phyloP scores from a whole-genome alignment of 2,888 invertebrate species.

The Rhagonycha lutea region DNA sequence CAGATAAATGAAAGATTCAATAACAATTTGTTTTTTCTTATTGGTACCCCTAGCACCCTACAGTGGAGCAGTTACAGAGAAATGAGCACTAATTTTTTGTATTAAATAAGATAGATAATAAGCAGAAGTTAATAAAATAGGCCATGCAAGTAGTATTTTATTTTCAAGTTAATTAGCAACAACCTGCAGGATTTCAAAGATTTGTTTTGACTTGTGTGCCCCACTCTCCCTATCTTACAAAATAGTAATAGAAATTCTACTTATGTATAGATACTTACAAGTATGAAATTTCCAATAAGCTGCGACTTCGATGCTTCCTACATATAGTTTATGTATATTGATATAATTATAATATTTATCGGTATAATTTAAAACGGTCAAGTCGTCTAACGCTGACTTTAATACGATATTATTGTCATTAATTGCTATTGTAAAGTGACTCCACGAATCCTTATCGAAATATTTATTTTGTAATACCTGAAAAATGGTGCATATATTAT shows the following conservation, averaged over 20 bases:
- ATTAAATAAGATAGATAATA: too few relatives aligned
- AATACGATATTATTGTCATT: background rate
- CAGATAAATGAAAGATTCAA: too few relatives aligned
- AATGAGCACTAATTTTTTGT: too few relatives aligned
- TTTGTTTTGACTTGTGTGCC: too few relatives aligned
- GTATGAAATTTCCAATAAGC: slow-evolving; percentile 37
- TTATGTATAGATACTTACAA: slow-evolving; percentile 34
- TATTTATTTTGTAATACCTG: background rate
- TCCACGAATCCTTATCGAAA: background rate
- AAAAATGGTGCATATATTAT: background rate
- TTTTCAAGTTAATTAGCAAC: too few relatives aligned
- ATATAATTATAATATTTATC: background rate
- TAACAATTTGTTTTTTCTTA: too few relatives aligned
- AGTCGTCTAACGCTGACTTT: background rate
- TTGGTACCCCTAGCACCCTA: too few relatives aligned
- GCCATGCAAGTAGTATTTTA: too few relatives aligned
- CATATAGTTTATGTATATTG: background rate
- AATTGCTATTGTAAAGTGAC: background rate
- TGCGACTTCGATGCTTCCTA: background rate
- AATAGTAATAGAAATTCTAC: background rate
- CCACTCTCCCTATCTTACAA: too few relatives aligned
- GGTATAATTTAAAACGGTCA: background rate
- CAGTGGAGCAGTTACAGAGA: too few relatives aligned
- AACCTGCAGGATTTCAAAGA: too few relatives aligned
- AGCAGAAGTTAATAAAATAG: too few relatives aligned